Conservation (phyloP, 2,113 vertebrate genomes). For the Mugil cephalus region DNA sequence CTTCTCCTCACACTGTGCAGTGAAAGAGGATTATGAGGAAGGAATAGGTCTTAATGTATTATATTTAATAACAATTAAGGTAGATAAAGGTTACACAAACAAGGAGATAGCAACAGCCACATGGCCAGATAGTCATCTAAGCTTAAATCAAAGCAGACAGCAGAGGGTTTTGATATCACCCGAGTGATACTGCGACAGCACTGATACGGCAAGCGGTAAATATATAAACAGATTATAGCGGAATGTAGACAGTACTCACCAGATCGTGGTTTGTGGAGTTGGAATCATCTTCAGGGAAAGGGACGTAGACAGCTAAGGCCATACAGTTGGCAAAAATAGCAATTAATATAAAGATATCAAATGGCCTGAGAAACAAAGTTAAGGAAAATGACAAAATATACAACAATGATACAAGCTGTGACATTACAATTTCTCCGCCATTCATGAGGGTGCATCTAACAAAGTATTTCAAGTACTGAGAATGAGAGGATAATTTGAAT, state of each 20-base stretch:
- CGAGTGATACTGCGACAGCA: not conserved
- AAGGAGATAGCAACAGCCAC: not conserved
- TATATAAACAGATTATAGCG: not conserved
- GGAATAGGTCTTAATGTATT: not conserved
- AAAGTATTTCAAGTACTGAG: not conserved
- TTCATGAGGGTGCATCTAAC: no score
- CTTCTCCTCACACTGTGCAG: slow-evolving; percentile 9
- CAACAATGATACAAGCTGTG: not conserved
- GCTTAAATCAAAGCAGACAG: not conserved
- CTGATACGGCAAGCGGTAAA: not conserved
- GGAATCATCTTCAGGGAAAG: slow-evolving; percentile 99
- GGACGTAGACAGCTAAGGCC: slow-evolving; percentile 99
- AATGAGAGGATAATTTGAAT: not conserved
- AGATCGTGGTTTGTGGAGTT: slow-evolving; percentile 99
- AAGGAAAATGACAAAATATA: slow-evolving; percentile 81
- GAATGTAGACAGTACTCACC: slow-evolving; percentile 86
- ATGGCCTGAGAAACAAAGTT: slow-evolving; percentile 92
- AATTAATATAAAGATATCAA: slow-evolving; percentile 99
- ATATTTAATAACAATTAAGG: not conserved
- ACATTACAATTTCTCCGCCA: not conserved
- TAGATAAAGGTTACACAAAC: not conserved
- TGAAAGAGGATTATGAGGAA: slow-evolving; percentile 12
- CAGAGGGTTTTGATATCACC: not conserved
- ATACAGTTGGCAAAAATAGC: slow-evolving; percentile 99
- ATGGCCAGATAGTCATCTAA: no score